phyloP scores from a whole-genome alignment of 1,140 invertebrate genomes.

The Drosophila orosa region DNA sequence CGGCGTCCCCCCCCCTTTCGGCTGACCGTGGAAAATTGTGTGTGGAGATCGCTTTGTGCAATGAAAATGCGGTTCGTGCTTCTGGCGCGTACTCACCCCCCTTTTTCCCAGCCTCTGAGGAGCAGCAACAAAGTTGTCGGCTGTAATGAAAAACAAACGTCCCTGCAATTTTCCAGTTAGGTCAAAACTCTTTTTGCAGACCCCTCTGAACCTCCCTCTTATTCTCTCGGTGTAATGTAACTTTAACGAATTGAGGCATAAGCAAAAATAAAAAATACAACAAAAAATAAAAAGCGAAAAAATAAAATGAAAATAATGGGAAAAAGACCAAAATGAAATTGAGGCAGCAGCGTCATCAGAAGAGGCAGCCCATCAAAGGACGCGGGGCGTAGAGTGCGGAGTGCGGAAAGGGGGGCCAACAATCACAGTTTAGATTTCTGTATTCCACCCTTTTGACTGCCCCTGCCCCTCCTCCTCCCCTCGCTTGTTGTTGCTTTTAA shows the following conservation, averaged over 20 bases:
- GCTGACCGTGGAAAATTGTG: slow-evolving; percentile 74
- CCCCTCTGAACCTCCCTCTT: slow-evolving; percentile 33
- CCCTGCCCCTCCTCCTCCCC: background rate
- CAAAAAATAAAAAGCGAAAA: slow-evolving; percentile 32
- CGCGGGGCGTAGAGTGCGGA: background rate
- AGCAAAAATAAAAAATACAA: slow-evolving; percentile 15
- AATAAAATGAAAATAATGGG: slow-evolving; percentile 78
- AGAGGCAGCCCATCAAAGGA: slow-evolving; percentile 31
- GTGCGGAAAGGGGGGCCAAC: slow-evolving; percentile 33
- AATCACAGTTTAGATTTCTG: slow-evolving; percentile 82
- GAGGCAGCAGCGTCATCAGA: slow-evolving; percentile 47
- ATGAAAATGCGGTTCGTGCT: slow-evolving; percentile 80
- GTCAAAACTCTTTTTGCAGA: slow-evolving; percentile 43
- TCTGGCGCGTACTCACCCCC: slow-evolving; percentile 39
- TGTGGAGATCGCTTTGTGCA: slow-evolving; percentile 70
- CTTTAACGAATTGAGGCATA: slow-evolving; percentile 71
- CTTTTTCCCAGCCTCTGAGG: background rate
- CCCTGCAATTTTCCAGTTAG: slow-evolving; percentile 79
- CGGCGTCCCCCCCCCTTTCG: slow-evolving; percentile 25
- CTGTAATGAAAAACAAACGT: slow-evolving; percentile 80
- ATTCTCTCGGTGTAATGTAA: slow-evolving; percentile 73
- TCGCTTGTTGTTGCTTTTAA: slow-evolving; percentile 63
- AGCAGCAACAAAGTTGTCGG: slow-evolving; percentile 37
- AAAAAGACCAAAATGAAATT: slow-evolving; percentile 81
- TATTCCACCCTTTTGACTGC: slow-evolving; percentile 19